Conservation (phyloP, 2,888 invertebrate genomes). For the Aproaerema taeniolella region DNA sequence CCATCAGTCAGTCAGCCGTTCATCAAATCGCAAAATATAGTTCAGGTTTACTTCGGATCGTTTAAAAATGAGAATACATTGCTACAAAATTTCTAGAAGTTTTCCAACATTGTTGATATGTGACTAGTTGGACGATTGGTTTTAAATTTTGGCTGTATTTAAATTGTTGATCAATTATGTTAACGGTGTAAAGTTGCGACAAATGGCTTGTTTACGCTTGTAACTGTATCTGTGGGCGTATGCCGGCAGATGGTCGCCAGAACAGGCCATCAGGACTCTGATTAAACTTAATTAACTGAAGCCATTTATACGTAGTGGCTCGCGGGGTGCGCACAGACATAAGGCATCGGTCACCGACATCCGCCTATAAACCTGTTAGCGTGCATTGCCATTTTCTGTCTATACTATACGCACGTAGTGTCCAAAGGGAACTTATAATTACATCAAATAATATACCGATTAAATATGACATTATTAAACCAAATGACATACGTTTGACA, state of each 20-base stretch:
- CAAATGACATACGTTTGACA: too few species aligned
- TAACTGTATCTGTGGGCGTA: conserved; percentile 70
- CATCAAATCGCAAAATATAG: conserved; percentile 4
- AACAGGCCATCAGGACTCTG: conserved; percentile 53
- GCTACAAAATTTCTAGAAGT: too few species aligned
- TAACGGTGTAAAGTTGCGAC: too few species aligned
- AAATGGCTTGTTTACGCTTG: conserved; percentile 25
- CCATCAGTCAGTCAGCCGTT: conserved; percentile 2
- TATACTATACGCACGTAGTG: not conserved
- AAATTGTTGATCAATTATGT: too few species aligned
- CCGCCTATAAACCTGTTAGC: conserved; percentile 20
- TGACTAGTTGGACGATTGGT: too few species aligned
- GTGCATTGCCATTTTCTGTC: not conserved
- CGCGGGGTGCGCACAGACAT: conserved; percentile 29
- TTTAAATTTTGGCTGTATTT: too few species aligned
- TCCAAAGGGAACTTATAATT: too few species aligned
- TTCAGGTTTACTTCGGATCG: too few species aligned
- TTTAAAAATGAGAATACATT: too few species aligned
- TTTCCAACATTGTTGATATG: too few species aligned
- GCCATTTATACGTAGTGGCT: conserved; percentile 63
- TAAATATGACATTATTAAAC: too few species aligned
- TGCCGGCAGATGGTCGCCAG: conserved; percentile 60
- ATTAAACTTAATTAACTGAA: conserved; percentile 78
- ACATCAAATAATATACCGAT: too few species aligned
- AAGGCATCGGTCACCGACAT: conserved; percentile 51